Conservation (phyloP, 1,140 invertebrate species). For the Hyles vespertilio region DNA sequence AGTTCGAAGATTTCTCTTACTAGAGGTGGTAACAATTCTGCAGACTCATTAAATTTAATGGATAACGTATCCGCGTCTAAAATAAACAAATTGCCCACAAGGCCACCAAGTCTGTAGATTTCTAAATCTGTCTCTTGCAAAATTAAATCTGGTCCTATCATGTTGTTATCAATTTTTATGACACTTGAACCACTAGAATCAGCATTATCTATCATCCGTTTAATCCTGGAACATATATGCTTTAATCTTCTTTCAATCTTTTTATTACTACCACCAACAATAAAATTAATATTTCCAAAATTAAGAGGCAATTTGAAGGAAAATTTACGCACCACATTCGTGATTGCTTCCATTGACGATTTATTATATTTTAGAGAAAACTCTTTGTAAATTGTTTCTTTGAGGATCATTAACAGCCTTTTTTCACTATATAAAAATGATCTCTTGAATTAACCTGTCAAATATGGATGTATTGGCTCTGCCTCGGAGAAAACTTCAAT, state of each 20-base stretch:
- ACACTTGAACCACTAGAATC: not conserved
- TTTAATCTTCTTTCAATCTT: constrained; percentile 1
- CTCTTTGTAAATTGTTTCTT: too few species aligned
- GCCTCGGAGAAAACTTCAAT: constrained; percentile 4
- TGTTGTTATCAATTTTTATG: constrained; percentile 5
- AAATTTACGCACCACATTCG: not conserved
- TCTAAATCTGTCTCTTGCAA: constrained; percentile 3
- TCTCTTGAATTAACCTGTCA: not conserved
- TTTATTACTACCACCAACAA: not conserved
- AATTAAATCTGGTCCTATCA: not conserved
- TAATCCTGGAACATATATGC: constrained; percentile 1
- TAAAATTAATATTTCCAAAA: constrained; percentile 6
- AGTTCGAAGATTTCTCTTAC: not conserved
- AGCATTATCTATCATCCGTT: not conserved
- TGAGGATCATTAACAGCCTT: too few species aligned
- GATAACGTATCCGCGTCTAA: not conserved
- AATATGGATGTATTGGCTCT: not conserved
- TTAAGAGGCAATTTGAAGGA: constrained; percentile 6
- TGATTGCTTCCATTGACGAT: too few species aligned
- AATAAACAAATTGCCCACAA: constrained; percentile 4
- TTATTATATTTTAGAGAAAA: too few species aligned
- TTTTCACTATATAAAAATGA: constrained; percentile 10
- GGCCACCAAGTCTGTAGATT: constrained; percentile 3
- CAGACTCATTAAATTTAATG: constrained; percentile 1
- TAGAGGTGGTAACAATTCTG: not conserved